Percentiles rank a stretch among this genome's conserved stretches.
Evolutionary conservation across 2,797 vertebrate genomes (phyloP).

Genomic region (Anolis apletophallus): DNA sequence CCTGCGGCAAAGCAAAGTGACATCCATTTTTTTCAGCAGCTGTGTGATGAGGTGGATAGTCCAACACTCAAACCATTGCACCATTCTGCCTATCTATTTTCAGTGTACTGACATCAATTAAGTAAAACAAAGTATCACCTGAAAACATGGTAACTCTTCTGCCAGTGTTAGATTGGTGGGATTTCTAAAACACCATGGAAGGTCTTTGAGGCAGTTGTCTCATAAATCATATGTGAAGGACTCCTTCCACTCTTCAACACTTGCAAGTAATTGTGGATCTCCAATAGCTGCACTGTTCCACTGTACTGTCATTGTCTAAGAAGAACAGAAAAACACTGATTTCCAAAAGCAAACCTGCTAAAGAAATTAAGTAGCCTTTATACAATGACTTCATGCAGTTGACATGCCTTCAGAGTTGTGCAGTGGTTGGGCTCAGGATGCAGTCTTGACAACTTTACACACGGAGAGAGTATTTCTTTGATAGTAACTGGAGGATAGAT

Average conservation of each 20-base stretch:
- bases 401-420: not conserved
- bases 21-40: no score
- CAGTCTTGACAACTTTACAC: conserved; percentile 47
- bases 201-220: not conserved
- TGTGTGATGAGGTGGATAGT: no score
- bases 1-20: no score
- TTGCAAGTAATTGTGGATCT: conserved; percentile 6
- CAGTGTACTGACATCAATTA: no score
- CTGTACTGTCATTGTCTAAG: not conserved
- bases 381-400: not conserved
- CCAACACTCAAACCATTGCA: no score
- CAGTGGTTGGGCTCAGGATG: conserved; percentile 20
- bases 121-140: not conserved
- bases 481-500: conserved; percentile 24
- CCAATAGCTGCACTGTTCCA: not conserved
- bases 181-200: not conserved
- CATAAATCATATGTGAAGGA: not conserved
- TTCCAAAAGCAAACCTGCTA: not conserved
- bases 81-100: no score
- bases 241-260: not conserved
- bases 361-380: conserved; percentile 17
- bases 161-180: not conserved
- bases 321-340: not conserved
- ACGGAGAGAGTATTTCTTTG: conserved; percentile 31
- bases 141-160: not conserved